Percentiles rank a stretch among this genome's conserved stretches.
These are phyloP conservation scores for Peromyscus leucopus DNA, from an alignment of 2,113 vertebrate species.

Conservation along the genomic window DNA sequence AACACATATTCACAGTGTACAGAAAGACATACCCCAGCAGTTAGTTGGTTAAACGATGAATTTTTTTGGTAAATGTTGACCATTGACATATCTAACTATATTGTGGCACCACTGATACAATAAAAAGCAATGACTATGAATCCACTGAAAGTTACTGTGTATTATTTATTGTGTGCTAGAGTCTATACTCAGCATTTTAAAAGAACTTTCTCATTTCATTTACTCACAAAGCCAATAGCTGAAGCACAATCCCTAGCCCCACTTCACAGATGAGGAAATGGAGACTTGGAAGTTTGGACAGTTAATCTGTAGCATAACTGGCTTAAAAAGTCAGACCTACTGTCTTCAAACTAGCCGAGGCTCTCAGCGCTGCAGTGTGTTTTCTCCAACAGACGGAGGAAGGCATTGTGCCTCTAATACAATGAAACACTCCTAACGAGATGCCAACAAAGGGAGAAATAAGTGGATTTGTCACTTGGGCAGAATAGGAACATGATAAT, in stretches of 20 bases:
- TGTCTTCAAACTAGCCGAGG: background rate
- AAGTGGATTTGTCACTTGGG: conserved; percentile 1
- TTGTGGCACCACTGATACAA: background rate
- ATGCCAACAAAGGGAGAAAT: conserved; percentile 49
- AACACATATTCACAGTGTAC: too few species aligned
- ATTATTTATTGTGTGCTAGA: background rate
- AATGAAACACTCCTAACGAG: conserved; percentile 48
- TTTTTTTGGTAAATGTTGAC: conserved; percentile 27
- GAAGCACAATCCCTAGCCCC: background rate
- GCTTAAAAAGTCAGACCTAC: background rate
- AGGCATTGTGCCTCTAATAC: background rate
- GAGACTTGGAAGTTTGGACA: background rate
- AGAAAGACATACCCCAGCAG: too few species aligned
- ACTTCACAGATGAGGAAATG: conserved; percentile 46
- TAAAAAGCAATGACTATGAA: background rate
- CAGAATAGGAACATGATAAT: conserved; percentile 41
- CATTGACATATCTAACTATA: background rate
- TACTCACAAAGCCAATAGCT: conserved; percentile 2
- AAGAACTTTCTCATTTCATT: conserved; percentile 44
- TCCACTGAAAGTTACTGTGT: background rate
- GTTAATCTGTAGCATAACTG: background rate
- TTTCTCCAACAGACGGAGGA: background rate
- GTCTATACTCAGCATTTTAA: conserved; percentile 30
- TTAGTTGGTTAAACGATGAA: background rate
- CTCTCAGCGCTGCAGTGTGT: background rate